Percentiles rank a stretch among this genome's conserved stretches.
phyloP scores from a whole-genome alignment of 37 sponge, comb jelly and placozoan species.

The Beroe ovata region DNA sequence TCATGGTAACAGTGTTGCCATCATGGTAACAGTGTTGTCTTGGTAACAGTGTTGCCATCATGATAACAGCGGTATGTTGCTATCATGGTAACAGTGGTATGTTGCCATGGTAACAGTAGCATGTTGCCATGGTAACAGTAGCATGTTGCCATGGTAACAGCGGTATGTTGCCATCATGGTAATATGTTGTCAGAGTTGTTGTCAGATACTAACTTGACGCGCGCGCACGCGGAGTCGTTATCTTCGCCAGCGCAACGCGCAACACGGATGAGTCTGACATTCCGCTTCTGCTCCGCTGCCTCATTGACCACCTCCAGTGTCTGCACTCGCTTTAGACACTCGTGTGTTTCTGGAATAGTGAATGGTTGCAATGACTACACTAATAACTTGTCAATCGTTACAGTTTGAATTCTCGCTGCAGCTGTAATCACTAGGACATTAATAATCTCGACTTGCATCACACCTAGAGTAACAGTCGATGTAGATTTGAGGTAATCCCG shows the following conservation, averaged over 20 bases:
- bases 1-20: not conserved
- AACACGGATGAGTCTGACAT: conserved; percentile 34
- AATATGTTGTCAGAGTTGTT: not conserved
- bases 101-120: not conserved
- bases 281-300: conserved; percentile 1
- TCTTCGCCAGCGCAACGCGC: conserved; percentile 31
- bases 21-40: not conserved
- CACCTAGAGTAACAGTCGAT: not conserved
- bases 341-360: not conserved
- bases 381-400: too few species aligned
- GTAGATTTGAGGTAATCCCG: conserved; percentile 17
- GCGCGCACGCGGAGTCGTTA: conserved; percentile 26
- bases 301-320: conserved; percentile 28
- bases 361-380: too few species aligned
- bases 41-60: not conserved
- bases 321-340: conserved; percentile 11
- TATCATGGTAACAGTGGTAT: not conserved
- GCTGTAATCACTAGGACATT: too few species aligned
- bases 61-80: not conserved
- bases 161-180: not conserved
- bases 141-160: not conserved
- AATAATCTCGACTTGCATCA: too few species aligned
- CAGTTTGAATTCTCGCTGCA: too few species aligned
- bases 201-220: conserved; percentile 58
- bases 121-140: not conserved